Conservation (phyloP, 2,113 vertebrate genomes). For the Calcarius ornatus region DNA sequence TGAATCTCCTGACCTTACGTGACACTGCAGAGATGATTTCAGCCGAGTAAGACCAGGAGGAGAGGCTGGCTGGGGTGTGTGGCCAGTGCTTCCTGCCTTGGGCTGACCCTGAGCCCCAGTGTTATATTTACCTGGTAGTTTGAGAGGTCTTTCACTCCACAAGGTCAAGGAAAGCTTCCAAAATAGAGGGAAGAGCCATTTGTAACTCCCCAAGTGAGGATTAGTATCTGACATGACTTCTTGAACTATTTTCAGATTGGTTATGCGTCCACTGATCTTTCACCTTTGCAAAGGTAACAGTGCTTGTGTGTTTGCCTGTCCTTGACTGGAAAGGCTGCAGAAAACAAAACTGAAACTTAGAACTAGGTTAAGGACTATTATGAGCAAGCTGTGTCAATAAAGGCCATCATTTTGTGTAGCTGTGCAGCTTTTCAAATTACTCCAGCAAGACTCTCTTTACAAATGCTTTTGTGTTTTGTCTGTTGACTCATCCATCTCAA, state of each 20-base stretch:
- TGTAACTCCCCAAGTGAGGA: not conserved
- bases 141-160: not conserved
- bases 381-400: not conserved
- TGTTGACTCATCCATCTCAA: conserved; percentile 30
- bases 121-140: not conserved
- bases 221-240: not conserved
- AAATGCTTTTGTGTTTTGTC: conserved; percentile 10
- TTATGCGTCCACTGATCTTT: rapidly evolving
- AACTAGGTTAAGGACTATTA: not conserved
- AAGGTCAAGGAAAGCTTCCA: not conserved
- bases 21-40: not conserved
- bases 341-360: not conserved
- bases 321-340: not conserved
- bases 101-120: not conserved
- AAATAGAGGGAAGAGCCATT: not conserved
- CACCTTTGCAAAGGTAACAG: not conserved
- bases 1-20: not conserved
- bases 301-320: not conserved
- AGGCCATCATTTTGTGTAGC: not conserved
- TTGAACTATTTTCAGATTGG: not conserved
- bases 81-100: not conserved
- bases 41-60: not conserved
- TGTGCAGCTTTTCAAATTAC: conserved; percentile 18
- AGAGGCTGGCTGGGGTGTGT: not conserved
- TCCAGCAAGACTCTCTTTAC: not conserved